These are phyloP conservation scores for Carcina quercana DNA, from an alignment of 2,888 invertebrate genomes.

Conservation along the genomic window DNA sequence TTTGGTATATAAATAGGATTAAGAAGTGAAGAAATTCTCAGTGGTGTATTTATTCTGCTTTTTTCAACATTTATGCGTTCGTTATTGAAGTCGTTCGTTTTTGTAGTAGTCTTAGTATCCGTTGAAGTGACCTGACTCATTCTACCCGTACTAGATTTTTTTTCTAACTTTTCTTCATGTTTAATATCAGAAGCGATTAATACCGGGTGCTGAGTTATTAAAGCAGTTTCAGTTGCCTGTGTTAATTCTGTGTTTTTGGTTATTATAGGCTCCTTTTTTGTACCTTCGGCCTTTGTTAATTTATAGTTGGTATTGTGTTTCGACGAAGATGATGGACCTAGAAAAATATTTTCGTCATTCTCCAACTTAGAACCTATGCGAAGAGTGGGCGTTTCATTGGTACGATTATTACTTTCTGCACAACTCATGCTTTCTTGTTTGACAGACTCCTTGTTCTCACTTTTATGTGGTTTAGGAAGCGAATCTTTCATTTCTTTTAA, in stretches of 20 bases:
- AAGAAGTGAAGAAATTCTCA: constrained; percentile 55
- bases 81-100: too few species aligned
- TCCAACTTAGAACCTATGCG: constrained; percentile 41
- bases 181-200: constrained; percentile 23
- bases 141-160: too few species aligned
- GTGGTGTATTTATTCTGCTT: constrained; percentile 34
- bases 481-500: constrained; percentile 86
- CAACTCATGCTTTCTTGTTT: constrained; percentile 2
- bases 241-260: background rate
- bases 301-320: background rate
- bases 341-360: constrained; percentile 15
- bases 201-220: constrained; percentile 28
- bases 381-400: constrained; percentile 57
- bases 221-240: constrained; percentile 18
- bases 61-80: too few species aligned
- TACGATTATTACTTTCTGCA: constrained; percentile 9
- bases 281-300: background rate
- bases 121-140: too few species aligned
- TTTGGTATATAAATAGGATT: constrained; percentile 40
- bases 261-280: background rate
- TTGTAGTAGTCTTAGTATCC: too few species aligned
- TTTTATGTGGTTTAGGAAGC: constrained; percentile 75
- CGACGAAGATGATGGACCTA: constrained; percentile 8
- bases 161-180: constrained; percentile 13
- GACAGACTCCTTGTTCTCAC: constrained; percentile 22